Evolutionary conservation across 2,113 vertebrate species (phyloP), one percentile per base, ranked within the genome.

Genomic region (Protobothrops mucrosquamatus): DNA sequence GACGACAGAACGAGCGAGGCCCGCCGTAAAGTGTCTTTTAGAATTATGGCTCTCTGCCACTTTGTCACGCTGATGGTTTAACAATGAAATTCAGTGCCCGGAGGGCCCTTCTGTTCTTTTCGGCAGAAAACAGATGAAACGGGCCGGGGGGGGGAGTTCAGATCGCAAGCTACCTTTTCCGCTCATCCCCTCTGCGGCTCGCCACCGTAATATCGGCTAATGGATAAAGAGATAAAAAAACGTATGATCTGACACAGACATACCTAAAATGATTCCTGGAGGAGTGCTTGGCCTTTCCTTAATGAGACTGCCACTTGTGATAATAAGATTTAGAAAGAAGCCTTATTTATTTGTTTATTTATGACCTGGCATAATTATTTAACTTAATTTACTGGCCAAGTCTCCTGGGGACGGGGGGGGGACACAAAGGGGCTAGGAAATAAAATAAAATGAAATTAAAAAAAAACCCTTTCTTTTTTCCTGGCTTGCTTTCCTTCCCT

Each of bases 281-380:
- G 74, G 48, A 94, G 1, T 6, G 92, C 93, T 93, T 94, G 88
- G 54, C 6, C 24, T 94, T 95, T 94, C 86, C 4, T 89, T 95
- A 89, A 92, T 26, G 1, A 15, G 89, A 14, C 14, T 95, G 54
- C 29, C 0, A 1, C 43, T 95, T 95, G 6, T 39, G 92, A 61
- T 22, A 92, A 61, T 59, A 94, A 89, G 20, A 93, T 57, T 85
- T 90, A 29, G 3, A 95, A 95, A 90, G 54, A 59, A 57, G 91
- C 34, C 94, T 96, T 96, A 94, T 95, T 89, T 15, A 85, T 95
- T 93, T 29, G 23, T n/a, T 93, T 95, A 91, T 23, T 93, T 93
- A 93, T 81, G 92, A 46, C 3, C 92, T 3, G 0, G 2, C 23
- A 61, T 93, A 12, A 51, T 95, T 93, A 94, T 57, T 94, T 92